These are phyloP conservation scores for Dilophus febrilis DNA, from an alignment of 2,888 invertebrate species.

Conservation along the genomic window DNA sequence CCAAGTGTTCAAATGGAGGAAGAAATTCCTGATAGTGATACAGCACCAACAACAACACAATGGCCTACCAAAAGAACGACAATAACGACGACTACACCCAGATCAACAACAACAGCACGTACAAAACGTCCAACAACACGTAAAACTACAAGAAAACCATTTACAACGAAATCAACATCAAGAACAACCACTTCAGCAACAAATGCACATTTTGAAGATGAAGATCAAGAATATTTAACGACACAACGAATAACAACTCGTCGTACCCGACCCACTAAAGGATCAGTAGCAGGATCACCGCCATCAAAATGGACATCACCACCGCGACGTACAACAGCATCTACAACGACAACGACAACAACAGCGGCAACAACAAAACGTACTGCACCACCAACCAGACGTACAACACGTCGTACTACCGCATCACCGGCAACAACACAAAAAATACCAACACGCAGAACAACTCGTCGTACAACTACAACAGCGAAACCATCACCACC, in stretches of 20 bases:
- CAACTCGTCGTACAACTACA: slow-evolving; percentile 10
- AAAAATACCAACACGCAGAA: slow-evolving; percentile 11
- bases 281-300: too few species aligned
- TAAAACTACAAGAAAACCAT: slow-evolving; percentile 10
- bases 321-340: neutral
- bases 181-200: slow-evolving; percentile 23
- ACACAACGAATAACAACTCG: too few species aligned
- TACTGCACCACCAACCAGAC: slow-evolving; percentile 17
- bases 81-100: slow-evolving; percentile 21
- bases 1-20: slow-evolving; percentile 14
- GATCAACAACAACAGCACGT: slow-evolving; percentile 14
- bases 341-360: neutral
- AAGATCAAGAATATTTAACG: too few species aligned
- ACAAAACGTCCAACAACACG: slow-evolving; percentile 9
- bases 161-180: slow-evolving; percentile 22
- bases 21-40: slow-evolving; percentile 19
- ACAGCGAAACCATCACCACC: slow-evolving; percentile 20
- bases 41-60: slow-evolving; percentile 19
- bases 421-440: slow-evolving; percentile 15
- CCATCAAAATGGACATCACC: slow-evolving; percentile 3
- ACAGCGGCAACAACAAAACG: slow-evolving; percentile 15
- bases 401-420: slow-evolving; percentile 15
- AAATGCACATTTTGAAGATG: too few species aligned
- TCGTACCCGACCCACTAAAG: too few species aligned
- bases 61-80: slow-evolving; percentile 13